phyloP scores from a whole-genome alignment of 2,113 vertebrate genomes.

The Bos javanicus region DNA sequence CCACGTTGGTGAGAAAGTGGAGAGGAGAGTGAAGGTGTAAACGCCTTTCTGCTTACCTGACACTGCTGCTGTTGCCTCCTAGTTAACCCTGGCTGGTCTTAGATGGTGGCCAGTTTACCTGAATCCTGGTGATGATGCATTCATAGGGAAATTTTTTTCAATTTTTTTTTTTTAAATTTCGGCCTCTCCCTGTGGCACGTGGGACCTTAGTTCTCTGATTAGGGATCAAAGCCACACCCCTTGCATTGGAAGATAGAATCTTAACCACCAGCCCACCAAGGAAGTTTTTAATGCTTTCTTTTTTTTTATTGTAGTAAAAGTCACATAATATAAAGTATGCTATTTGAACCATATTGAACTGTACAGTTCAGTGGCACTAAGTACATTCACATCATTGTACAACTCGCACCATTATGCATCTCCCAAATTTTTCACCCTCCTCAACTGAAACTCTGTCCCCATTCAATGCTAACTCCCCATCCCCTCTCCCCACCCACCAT shows the following conservation, averaged over 20 bases:
- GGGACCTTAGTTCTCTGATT: not conserved
- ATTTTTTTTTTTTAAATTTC: not conserved
- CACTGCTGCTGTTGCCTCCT: not conserved
- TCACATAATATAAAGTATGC: not conserved
- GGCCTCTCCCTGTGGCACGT: not conserved
- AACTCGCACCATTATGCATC: not conserved
- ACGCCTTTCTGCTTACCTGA: not conserved
- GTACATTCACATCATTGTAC: not conserved
- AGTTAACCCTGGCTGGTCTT: not conserved
- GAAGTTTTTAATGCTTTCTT: not conserved
- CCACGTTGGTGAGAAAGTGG: not conserved
- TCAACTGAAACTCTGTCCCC: not conserved
- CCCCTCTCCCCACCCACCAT: fast-evolving
- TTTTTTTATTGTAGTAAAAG: not conserved
- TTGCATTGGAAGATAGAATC: not conserved
- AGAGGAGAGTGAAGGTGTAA: not conserved
- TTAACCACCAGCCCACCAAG: not conserved
- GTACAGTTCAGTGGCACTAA: not conserved
- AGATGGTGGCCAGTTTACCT: not conserved
- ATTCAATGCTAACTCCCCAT: not conserved
- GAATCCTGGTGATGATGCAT: not conserved
- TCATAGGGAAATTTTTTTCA: not conserved
- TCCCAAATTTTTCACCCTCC: not conserved
- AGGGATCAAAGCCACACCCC: not conserved
- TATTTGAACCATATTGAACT: not conserved